Evolutionary conservation across 2,113 vertebrate genomes (phyloP).

Genomic region (Nettapus auritus): DNA sequence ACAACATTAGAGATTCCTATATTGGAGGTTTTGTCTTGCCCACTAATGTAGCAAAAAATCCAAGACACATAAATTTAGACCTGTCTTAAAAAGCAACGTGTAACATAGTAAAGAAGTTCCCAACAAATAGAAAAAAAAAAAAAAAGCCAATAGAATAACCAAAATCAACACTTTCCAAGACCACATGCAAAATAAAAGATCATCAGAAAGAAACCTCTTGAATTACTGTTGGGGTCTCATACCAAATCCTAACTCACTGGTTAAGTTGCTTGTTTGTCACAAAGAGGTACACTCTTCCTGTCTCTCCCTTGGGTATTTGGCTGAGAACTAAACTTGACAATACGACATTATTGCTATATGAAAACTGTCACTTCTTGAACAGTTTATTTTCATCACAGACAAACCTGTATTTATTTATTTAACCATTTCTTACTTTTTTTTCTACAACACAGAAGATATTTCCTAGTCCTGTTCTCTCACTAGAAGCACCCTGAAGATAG

Average conservation of each 20-base stretch:
- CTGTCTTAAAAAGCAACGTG: background rate
- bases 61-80: background rate
- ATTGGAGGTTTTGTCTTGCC: background rate
- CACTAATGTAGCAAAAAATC: background rate
- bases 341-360: background rate
- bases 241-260: background rate
- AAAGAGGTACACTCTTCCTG: background rate
- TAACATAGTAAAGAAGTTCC: background rate
- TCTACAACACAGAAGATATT: background rate
- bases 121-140: background rate
- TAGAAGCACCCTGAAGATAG: background rate
- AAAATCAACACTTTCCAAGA: background rate
- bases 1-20: background rate
- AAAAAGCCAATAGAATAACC: background rate
- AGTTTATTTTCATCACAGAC: background rate
- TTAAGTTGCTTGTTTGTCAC: background rate
- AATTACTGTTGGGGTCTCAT: background rate
- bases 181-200: background rate
- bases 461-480: background rate
- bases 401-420: background rate
- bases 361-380: background rate
- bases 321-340: background rate
- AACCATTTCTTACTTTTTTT: background rate
- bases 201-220: background rate
- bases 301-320: background rate